Evolutionary conservation across 2,888 invertebrate species (phyloP).

Genomic region (Stenodema calcarata): DNA sequence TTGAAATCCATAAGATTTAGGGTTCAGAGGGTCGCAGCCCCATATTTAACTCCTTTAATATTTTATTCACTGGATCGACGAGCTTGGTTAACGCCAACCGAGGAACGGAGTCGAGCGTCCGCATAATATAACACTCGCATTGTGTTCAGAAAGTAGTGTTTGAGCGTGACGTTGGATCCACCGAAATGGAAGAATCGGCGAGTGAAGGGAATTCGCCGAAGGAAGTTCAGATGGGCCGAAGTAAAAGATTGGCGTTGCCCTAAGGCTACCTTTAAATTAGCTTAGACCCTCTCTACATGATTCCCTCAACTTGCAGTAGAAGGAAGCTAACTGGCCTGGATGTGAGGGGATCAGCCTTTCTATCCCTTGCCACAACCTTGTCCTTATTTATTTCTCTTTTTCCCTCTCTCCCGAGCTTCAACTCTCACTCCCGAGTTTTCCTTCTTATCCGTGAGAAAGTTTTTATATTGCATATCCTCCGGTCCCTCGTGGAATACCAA

Average conservation of each 20-base stretch:
- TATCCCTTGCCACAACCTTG: not conserved
- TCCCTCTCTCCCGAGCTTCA: not conserved
- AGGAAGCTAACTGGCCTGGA: constrained; percentile 22
- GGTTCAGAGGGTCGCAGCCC: no score
- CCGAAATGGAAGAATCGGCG: not conserved
- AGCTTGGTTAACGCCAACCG: no score
- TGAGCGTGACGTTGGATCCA: not conserved
- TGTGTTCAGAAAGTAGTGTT: not conserved
- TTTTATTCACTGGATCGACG: no score
- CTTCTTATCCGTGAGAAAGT: not conserved
- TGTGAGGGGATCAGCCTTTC: constrained; percentile 12
- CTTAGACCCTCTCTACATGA: constrained; percentile 31
- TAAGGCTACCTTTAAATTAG: constrained; percentile 26
- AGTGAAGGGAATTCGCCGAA: not conserved
- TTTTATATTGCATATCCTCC: not conserved
- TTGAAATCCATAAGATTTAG: no score
- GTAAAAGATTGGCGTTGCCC: constrained; percentile 14
- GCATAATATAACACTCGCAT: not conserved
- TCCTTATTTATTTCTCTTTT: not conserved
- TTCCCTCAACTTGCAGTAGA: constrained; percentile 15
- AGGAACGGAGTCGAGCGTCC: not conserved
- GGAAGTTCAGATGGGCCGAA: not conserved
- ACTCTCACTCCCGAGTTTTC: not conserved
- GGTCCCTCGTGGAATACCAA: not conserved
- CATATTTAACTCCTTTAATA: no score